Evolutionary conservation across 2,797 vertebrate genomes (phyloP).

Genomic region (Heterohyrax brucei): DNA sequence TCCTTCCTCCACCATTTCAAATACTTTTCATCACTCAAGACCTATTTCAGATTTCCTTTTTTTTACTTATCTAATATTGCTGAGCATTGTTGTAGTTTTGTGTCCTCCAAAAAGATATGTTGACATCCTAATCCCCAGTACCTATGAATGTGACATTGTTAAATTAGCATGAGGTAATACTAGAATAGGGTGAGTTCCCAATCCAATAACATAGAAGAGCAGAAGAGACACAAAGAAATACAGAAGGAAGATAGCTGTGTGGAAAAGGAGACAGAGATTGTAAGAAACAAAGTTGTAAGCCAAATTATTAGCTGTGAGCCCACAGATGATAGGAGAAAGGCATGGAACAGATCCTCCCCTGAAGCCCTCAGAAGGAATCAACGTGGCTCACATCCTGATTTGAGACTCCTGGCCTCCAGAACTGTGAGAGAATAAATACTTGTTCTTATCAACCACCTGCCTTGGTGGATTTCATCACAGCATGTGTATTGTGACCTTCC

Average conservation of each 20-base stretch:
- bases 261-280: neutral
- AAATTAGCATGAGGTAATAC: neutral
- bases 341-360: neutral
- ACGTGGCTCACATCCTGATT: neutral
- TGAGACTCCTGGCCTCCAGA: neutral
- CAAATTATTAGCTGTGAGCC: neutral
- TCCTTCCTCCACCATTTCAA: neutral
- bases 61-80: neutral
- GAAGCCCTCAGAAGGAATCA: neutral
- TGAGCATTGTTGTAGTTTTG: neutral
- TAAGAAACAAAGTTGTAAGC: neutral
- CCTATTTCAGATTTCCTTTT: neutral
- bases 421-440: neutral
- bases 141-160: neutral
- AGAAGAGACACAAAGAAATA: neutral
- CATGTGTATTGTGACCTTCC: neutral
- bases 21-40: neutral
- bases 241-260: neutral
- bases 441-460: neutral
- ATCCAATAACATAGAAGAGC: neutral
- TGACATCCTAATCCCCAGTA: neutral
- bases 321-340: neutral
- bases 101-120: neutral
- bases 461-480: neutral
- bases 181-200: neutral